Evolutionary conservation across 1,140 invertebrate genomes (phyloP).

Genomic region (Drosophila sucinea): DNA sequence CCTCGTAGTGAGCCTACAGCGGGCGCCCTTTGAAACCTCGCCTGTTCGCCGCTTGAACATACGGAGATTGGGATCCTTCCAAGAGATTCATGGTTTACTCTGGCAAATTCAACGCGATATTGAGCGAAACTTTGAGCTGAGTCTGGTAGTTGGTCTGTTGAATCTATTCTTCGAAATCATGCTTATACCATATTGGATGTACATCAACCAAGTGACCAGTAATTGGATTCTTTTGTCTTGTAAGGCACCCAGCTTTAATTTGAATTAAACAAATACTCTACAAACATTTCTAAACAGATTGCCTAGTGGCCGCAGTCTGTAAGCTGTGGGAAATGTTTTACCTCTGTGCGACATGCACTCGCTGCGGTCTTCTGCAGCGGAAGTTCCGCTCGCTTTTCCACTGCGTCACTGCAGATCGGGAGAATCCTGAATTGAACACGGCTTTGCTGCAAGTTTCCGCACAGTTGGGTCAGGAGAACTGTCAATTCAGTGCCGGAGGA

Average conservation of each 20-base stretch:
- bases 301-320: conserved; percentile 22
- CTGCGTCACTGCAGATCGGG: conserved; percentile 32
- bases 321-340: conserved; percentile 46
- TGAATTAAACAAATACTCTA: too few species aligned
- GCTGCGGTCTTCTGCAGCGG: conserved; percentile 42
- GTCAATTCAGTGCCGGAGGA: conserved; percentile 52
- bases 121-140: conserved; percentile 46
- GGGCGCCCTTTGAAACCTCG: conserved; percentile 25
- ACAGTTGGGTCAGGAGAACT: conserved; percentile 57
- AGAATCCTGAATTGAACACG: conserved; percentile 38
- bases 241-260: too few species aligned
- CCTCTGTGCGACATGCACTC: conserved; percentile 47
- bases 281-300: too few species aligned
- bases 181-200: conserved; percentile 54
- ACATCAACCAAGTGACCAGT: conserved; percentile 15
- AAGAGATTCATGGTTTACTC: conserved; percentile 36
- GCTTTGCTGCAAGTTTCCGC: conserved; percentile 28
- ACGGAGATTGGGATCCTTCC: conserved; percentile 29
- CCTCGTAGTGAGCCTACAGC: conserved; percentile 34
- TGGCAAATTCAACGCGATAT: conserved; percentile 45
- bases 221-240: too few species aligned
- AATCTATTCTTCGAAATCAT: conserved; percentile 50
- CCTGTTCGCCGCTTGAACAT: conserved; percentile 17
- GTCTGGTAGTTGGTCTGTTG: conserved; percentile 32
- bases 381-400: conserved; percentile 40